Evolutionary conservation across 2,888 invertebrate genomes (phyloP), one percentile per base, ranked within the genome.

Genomic region (Microchrysa polita): DNA sequence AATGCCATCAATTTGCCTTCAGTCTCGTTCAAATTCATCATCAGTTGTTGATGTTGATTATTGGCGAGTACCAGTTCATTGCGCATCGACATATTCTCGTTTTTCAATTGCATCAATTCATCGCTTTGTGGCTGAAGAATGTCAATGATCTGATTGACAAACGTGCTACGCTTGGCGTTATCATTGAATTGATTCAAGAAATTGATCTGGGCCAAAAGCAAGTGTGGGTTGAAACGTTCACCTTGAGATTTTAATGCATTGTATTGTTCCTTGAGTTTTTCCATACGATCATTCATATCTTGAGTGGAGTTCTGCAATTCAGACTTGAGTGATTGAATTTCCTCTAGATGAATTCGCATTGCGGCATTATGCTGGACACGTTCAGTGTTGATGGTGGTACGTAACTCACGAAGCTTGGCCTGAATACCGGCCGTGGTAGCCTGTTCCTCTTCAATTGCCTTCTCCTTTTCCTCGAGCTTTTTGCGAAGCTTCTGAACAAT

Each of bases 401-500:
- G 90, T 16, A 96, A 82, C 79, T 95, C 95, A 78, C 92, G 92
- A 60, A 95, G 81, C 83, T 93, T 94, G 44, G 89, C 90, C 79
- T 93, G 93, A 12, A 92, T 88, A 4, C 92, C 91, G 79, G 89
- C 87, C 1, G 92, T 90, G 0, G 92, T 90, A 79, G 93, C 92
- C 77, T 92, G 89, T 80, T 93, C 92, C 77, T 93, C 93, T 1
- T 87, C 83, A 4, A 94, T 83, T 1, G 90, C 88, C 79, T 92
- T 92, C 79, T 95, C 95, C 80, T 93, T 94, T 78, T 96, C 96
- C 22, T 93, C 92, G 34, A 97, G 86, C 83, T 96, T 95, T 79
- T 94, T 95, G 83, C 93, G 94, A 78, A 96, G 82, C 80, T 93
- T 93, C 78, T 93, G 92, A 77, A 95, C 89, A 1, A 95, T 93